A percentile compares a stretch with the other conserved stretches of the same genome.
phyloP scores from a whole-genome alignment of 2,113 vertebrate genomes.

The Reinhardtius hippoglossoides region DNA sequence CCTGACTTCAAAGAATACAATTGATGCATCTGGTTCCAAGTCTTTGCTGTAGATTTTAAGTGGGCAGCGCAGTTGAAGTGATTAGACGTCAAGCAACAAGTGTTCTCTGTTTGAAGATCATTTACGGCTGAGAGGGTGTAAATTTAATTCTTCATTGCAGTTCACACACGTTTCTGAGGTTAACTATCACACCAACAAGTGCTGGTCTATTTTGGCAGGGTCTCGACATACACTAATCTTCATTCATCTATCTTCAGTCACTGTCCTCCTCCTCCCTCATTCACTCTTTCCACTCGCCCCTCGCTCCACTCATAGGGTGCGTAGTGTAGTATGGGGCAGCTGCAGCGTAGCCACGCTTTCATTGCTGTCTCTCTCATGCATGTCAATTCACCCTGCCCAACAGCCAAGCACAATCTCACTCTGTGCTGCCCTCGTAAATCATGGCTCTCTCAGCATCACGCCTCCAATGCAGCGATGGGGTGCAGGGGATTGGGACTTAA shows the following conservation, averaged over 20 bases:
- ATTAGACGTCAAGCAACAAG: slow-evolving; percentile 32
- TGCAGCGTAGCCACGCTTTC: slow-evolving; percentile 71
- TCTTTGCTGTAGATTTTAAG: slow-evolving; percentile 41
- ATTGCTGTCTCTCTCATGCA: slow-evolving; percentile 74
- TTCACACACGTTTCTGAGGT: slow-evolving; percentile 12
- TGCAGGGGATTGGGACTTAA: slow-evolving; percentile 26
- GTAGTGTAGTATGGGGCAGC: slow-evolving; percentile 72
- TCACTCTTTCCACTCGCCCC: slow-evolving; percentile 45
- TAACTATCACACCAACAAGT: slow-evolving; percentile 21
- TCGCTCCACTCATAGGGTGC: slow-evolving; percentile 42
- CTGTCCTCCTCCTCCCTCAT: slow-evolving; percentile 55
- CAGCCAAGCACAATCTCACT: slow-evolving; percentile 76
- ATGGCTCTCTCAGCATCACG: slow-evolving; percentile 58
- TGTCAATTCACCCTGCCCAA: slow-evolving; percentile 77
- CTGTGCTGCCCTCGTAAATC: slow-evolving; percentile 79
- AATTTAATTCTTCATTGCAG: slow-evolving; percentile 20
- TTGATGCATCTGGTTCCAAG: slow-evolving; percentile 22
- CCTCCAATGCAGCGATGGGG: slow-evolving; percentile 39
- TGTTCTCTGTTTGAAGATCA: slow-evolving; percentile 36
- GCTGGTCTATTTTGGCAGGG: slow-evolving; percentile 36
- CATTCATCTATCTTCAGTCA: slow-evolving; percentile 55
- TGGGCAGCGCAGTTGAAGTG: slow-evolving; percentile 32
- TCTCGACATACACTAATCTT: slow-evolving; percentile 52
- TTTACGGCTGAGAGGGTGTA: slow-evolving; percentile 29
- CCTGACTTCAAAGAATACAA: slow-evolving; percentile 49